Percentiles rank a stretch among this genome's conserved stretches.
Conservation (phyloP, 2,888 invertebrate genomes). For the Leptopilina syphax region DNA sequence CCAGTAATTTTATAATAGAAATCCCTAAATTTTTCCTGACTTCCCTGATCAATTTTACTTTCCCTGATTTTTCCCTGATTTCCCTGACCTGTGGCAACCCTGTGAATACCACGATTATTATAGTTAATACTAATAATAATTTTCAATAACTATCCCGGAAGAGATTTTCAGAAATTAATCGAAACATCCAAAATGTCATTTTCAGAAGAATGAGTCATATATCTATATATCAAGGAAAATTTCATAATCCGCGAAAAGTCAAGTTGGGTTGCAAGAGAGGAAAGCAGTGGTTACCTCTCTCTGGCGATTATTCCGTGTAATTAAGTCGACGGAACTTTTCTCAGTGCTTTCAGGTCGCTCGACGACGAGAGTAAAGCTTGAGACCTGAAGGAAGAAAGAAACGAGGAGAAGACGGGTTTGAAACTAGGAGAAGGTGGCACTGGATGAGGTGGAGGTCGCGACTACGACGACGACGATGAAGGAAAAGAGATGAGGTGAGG, state of each 20-base stretch:
- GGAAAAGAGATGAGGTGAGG: conserved; percentile 50
- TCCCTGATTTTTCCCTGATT: no score
- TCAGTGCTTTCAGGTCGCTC: conserved; percentile 69
- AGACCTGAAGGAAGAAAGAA: conserved; percentile 47
- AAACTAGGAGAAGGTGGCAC: conserved; percentile 48
- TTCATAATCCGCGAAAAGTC: background rate
- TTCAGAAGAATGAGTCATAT: no score
- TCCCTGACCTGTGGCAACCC: no score
- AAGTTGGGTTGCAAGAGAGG: background rate
- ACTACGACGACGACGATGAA: conserved; percentile 49
- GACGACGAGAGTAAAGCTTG: conserved; percentile 44
- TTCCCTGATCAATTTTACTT: no score
- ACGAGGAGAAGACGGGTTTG: conserved; percentile 51
- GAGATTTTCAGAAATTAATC: no score
- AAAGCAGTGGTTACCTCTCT: conserved; percentile 52
- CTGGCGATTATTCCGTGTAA: conserved; percentile 81
- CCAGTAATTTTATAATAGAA: no score
- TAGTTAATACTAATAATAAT: no score
- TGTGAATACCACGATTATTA: no score
- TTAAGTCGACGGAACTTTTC: conserved; percentile 80
- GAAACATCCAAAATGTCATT: no score
- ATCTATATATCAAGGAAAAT: background rate
- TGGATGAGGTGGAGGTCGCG: conserved; percentile 50
- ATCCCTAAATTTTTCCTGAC: no score
- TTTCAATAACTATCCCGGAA: no score